Evolutionary conservation across 1,140 invertebrate genomes (phyloP).

Genomic region (Tetraneura akinire): DNA sequence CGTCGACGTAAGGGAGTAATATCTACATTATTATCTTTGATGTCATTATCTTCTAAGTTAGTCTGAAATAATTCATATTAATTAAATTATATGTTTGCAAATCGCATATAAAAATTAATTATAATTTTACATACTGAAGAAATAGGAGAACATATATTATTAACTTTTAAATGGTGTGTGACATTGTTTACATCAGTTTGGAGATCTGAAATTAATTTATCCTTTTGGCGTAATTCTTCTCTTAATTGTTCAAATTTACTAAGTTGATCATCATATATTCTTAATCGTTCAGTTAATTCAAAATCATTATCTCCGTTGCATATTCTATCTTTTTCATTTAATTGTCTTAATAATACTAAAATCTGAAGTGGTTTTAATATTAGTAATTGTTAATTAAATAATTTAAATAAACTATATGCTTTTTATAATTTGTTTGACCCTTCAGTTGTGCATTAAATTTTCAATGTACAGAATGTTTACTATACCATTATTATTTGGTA

Average conservation of each 20-base stretch:
- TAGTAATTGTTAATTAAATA: neutral
- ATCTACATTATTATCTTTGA: constrained; percentile 24
- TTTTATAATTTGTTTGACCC: too few species aligned
- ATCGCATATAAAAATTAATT: neutral
- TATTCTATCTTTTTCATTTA: constrained; percentile 41
- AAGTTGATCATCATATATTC: constrained; percentile 31
- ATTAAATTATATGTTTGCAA: neutral
- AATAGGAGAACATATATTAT: neutral
- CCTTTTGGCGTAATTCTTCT: constrained; percentile 39
- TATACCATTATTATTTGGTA: too few species aligned
- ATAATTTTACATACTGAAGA: constrained; percentile 19
- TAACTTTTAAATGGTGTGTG: neutral
- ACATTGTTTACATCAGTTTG: constrained; percentile 17
- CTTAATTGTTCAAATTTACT: constrained; percentile 35
- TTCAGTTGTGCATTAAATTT: too few species aligned
- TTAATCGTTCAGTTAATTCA: constrained; percentile 30
- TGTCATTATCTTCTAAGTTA: neutral
- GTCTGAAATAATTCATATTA: neutral
- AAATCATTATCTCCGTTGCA: neutral
- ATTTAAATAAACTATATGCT: neutral
- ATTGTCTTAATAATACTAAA: constrained; percentile 41
- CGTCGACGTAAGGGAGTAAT: constrained; percentile 34
- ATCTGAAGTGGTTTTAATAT: constrained; percentile 26
- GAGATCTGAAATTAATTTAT: constrained; percentile 35
- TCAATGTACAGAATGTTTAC: too few species aligned